These are phyloP conservation scores for Oxyruncus cristatus DNA, from an alignment of 2,113 vertebrate genomes.

Conservation along the genomic window DNA sequence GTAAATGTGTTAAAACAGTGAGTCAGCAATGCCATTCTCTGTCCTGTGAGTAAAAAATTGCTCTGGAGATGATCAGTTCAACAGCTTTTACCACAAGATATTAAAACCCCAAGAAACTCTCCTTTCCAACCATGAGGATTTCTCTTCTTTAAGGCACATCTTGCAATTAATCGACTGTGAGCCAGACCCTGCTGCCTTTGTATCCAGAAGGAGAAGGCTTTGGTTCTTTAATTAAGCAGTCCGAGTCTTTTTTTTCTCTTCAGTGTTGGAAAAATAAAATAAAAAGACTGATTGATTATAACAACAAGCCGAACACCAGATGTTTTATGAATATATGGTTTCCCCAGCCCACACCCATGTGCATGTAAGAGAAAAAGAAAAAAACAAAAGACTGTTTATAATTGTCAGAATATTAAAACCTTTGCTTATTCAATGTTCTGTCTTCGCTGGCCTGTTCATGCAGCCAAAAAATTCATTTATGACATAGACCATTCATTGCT, in stretches of 20 bases:
- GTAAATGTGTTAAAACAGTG: not conserved
- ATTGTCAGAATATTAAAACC: slow-evolving; percentile 67
- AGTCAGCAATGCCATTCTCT: not conserved
- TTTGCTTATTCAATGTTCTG: slow-evolving; percentile 67
- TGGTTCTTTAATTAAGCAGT: not conserved
- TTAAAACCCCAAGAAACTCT: not conserved
- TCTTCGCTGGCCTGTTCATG: slow-evolving; percentile 22
- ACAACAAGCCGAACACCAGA: slow-evolving; percentile 46
- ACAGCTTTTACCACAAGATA: not conserved
- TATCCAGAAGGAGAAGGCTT: not conserved
- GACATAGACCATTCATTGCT: slow-evolving; percentile 64
- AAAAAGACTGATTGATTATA: slow-evolving; percentile 15
- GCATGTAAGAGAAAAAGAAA: slow-evolving; percentile 45
- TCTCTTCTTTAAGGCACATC: not conserved
- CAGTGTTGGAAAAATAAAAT: slow-evolving; percentile 40
- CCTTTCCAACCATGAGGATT: not conserved
- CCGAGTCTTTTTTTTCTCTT: not conserved
- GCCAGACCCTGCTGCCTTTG: not conserved
- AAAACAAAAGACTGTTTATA: slow-evolving; percentile 65
- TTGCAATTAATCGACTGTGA: not conserved
- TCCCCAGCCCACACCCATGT: not conserved
- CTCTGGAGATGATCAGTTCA: not conserved
- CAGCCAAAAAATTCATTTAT: slow-evolving; percentile 66
- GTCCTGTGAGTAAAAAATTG: not conserved
- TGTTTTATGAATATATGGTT: slow-evolving; percentile 58